Percentiles rank a stretch among this genome's conserved stretches.
Conservation (phyloP, 92 coral and sea anemone genomes). For the Epizoanthus ramosus region DNA sequence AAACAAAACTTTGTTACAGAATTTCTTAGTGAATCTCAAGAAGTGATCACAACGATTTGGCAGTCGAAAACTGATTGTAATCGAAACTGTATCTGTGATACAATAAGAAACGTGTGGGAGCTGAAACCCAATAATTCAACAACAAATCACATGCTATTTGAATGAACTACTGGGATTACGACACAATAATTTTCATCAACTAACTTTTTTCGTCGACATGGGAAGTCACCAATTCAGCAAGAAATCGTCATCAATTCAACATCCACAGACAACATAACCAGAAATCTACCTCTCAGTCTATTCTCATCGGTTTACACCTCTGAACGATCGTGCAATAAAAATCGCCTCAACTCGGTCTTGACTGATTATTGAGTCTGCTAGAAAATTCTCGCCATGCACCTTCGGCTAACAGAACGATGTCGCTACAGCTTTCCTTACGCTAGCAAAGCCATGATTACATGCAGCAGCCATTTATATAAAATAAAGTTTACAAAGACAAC, state of each 20-base stretch:
- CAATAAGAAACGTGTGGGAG: neutral
- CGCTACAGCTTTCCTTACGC: neutral
- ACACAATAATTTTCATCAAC: constrained; percentile 15
- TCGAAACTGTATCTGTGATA: neutral
- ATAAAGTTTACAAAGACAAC: neutral
- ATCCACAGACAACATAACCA: neutral
- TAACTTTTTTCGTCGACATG: neutral
- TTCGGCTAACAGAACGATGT: constrained; percentile 16
- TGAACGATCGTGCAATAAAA: neutral
- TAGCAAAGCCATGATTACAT: neutral
- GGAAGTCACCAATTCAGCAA: neutral
- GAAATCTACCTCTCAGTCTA: neutral
- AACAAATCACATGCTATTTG: constrained; percentile 20
- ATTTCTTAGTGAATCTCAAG: constrained; percentile 28
- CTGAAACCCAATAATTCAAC: neutral
- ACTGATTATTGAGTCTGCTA: constrained; percentile 27
- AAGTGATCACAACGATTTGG: neutral
- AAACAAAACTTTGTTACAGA: neutral
- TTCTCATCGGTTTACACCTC: neutral
- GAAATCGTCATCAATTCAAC: neutral
- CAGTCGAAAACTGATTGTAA: neutral
- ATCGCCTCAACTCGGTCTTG: neutral
- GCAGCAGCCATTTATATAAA: neutral
- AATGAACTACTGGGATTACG: constrained; percentile 30
- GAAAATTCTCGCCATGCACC: constrained; percentile 15